Conservation (phyloP, 2,888 invertebrate genomes). For the Globia sparganii region DNA sequence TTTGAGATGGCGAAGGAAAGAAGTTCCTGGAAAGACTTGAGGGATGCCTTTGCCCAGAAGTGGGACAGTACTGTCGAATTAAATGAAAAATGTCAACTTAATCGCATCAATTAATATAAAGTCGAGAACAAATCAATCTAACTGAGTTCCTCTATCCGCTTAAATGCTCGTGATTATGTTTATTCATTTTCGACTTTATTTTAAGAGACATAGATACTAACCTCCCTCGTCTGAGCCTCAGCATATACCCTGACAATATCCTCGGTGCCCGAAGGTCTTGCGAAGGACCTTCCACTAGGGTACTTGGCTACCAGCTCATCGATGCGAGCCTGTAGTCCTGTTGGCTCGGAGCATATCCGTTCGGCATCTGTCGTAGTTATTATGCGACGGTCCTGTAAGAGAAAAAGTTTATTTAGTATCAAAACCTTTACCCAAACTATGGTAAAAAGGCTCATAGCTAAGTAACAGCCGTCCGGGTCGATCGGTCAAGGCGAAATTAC, state of each 20-base stretch:
- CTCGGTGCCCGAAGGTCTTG: slow-evolving; percentile 99
- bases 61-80: too few species aligned
- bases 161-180: too few species aligned
- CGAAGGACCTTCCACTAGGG: slow-evolving; percentile 95
- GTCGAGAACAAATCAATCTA: too few species aligned
- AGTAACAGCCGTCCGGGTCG: neutral
- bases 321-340: slow-evolving; percentile 95
- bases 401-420: neutral
- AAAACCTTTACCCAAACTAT: neutral
- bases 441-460: neutral
- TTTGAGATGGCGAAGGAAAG: neutral
- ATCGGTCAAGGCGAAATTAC: neutral
- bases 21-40: neutral
- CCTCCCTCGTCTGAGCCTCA: slow-evolving; percentile 95
- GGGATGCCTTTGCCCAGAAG: neutral
- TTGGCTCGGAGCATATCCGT: slow-evolving; percentile 94
- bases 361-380: slow-evolving; percentile 97
- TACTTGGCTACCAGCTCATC: slow-evolving; percentile 93
- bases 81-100: too few species aligned
- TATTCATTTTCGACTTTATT: neutral
- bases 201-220: slow-evolving; percentile 67
- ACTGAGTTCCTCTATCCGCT: too few species aligned
- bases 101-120: too few species aligned
- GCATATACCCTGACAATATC: slow-evolving; percentile 99
- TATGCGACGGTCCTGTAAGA: slow-evolving; percentile 93